Base-by-base conservation (phyloP, 2,888 invertebrate genomes). In the Drosophila ustulata region DNA sequence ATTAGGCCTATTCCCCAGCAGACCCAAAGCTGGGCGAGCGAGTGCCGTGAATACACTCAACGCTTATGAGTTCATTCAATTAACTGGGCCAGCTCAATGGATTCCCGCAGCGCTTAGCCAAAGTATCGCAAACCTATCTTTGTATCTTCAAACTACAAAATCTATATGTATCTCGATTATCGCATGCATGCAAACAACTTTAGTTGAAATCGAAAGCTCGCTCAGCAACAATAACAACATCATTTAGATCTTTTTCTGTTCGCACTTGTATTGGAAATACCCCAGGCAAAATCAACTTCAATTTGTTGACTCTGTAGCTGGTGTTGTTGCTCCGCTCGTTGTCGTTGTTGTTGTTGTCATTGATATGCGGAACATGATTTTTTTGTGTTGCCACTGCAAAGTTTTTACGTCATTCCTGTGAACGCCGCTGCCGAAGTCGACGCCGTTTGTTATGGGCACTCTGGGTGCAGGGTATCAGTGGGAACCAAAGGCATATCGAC, bases 351-450 rank as follows among this genome's bases (percentile, higher is more conserved):
- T 18, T 82, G 71, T 64, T 82, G 69, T 64, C 59, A 80, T 86
- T 88, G 80, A 85, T 82, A 89, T 86, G 85, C 85, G 89, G 86
- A 89, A 89, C 85, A 88, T 88, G 85, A 82, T 86, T 83, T 71
- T 18, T 39, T 37, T 37, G n/a, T 76, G 75, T 85, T 70, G 83
- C 71, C 56, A 45, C 66, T 87, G 84, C 75, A 67, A 69, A 77
- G 70, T 70, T 82, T 83, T 83, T 83, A 88, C 83, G 83, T 84
- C 84, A 84, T 72, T 82, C 59, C 53, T 63, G 52, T 49, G 70
- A 66, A 50, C 73, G 51, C 18, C 62, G 55, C 28, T 34, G 56
- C 23, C 52, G 30, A 30, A 11, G 34, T 7, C 43, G 47, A 28
- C 56, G 39, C n/a, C 32, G 58, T 67, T 71, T 68, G 32, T 74